phyloP scores from a whole-genome alignment of 2,113 vertebrate species.

The Vulpes ferrilata region DNA sequence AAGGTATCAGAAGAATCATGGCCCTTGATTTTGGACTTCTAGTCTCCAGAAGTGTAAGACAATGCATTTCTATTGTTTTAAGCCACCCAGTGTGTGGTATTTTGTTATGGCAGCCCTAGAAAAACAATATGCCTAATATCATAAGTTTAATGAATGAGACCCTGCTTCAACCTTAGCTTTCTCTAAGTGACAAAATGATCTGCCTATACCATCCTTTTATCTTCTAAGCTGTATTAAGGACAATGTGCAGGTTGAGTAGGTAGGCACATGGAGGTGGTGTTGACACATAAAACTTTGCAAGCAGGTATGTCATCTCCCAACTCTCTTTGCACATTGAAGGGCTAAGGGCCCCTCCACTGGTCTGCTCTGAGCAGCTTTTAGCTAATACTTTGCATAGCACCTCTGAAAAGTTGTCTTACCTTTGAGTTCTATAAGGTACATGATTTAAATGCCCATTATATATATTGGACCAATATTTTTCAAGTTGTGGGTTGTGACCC shows the following conservation, averaged over 20 bases:
- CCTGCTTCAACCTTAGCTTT: not conserved
- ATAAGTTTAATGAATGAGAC: not conserved
- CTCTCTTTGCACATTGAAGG: not conserved
- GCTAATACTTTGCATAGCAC: not conserved
- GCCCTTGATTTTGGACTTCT: not conserved
- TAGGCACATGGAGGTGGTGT: not conserved
- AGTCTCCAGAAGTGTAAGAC: not conserved
- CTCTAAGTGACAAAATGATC: not conserved
- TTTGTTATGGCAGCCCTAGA: not conserved
- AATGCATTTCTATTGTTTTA: not conserved
- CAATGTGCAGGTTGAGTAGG: rapidly evolving
- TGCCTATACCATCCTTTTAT: not conserved
- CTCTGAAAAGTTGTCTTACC: not conserved
- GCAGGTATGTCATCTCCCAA: not conserved
- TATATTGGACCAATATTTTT: not conserved
- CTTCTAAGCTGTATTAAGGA: not conserved
- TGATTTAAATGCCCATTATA: not conserved
- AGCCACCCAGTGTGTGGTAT: not conserved
- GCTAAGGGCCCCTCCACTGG: not conserved
- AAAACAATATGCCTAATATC: not conserved
- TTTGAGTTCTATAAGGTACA: not conserved
- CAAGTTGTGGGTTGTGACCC: not conserved
- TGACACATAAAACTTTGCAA: not conserved
- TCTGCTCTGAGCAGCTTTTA: not conserved
- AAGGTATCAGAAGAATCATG: not conserved